phyloP scores from a whole-genome alignment of 1,140 invertebrate species.

The Neoseiulus cucumeris region DNA sequence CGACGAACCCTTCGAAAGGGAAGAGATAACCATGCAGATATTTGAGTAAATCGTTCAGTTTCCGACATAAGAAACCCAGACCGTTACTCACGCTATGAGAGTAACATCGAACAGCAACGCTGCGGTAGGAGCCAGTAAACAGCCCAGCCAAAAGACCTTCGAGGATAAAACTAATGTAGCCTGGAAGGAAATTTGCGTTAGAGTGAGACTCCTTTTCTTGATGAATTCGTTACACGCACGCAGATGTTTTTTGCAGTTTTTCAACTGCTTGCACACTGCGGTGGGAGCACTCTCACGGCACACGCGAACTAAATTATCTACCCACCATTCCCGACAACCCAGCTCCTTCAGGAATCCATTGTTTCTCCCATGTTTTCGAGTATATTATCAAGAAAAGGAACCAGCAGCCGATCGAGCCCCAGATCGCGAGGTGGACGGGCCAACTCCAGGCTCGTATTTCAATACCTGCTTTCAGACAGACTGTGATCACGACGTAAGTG shows the following conservation, averaged over 20 bases:
- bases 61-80: neutral
- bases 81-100: slow-evolving; percentile 64
- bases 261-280: neutral
- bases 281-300: slow-evolving; percentile 2
- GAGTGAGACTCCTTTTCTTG: neutral
- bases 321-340: slow-evolving; percentile 78
- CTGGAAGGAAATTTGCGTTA: slow-evolving; percentile 22
- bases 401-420: slow-evolving; percentile 87
- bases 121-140: slow-evolving; percentile 66
- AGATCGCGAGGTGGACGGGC: slow-evolving; percentile 85
- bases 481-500: slow-evolving; percentile 90
- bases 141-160: slow-evolving; percentile 77
- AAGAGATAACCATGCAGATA: slow-evolving; percentile 12
- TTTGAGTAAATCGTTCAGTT: slow-evolving; percentile 3
- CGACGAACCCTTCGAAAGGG: slow-evolving; percentile 39
- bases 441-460: slow-evolving; percentile 93
- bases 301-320: neutral
- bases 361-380: slow-evolving; percentile 82
- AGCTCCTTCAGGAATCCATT: slow-evolving; percentile 56
- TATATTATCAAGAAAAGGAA: slow-evolving; percentile 77
- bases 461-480: slow-evolving; percentile 88
- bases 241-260: neutral
- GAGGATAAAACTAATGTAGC: slow-evolving; percentile 63
- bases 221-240: neutral
- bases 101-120: slow-evolving; percentile 69